These are phyloP conservation scores for Formica exsecta DNA, from an alignment of 1,140 invertebrate species.

Conservation along the genomic window DNA sequence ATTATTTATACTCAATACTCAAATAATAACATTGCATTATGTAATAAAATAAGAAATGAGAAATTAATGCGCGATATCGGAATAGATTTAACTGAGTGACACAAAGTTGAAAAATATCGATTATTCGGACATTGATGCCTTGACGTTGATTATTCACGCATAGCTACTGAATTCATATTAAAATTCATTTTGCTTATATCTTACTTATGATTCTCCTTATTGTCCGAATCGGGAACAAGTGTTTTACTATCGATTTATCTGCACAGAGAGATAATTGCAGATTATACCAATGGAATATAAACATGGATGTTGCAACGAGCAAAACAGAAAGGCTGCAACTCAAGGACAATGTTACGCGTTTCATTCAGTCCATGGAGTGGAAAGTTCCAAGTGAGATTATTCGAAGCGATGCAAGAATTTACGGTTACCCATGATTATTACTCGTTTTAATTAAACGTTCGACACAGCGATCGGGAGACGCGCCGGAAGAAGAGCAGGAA, in stretches of 20 bases:
- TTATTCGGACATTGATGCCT: neutral
- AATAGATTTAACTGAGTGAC: neutral
- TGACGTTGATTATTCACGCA: neutral
- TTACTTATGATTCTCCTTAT: constrained; percentile 22
- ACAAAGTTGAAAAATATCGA: neutral
- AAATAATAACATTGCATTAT: neutral
- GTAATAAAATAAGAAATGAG: neutral
- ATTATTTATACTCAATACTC: neutral
- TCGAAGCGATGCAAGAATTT: constrained; percentile 25
- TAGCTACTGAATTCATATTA: neutral
- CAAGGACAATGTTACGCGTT: constrained; percentile 51
- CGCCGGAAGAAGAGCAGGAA: neutral
- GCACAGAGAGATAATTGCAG: neutral
- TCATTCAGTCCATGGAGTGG: constrained; percentile 36
- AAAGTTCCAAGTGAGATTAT: constrained; percentile 33
- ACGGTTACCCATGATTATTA: neutral
- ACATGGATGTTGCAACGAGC: constrained; percentile 22
- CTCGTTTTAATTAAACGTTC: constrained; percentile 11
- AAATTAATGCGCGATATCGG: neutral
- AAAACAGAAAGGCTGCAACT: constrained; percentile 41
- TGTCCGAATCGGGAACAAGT: constrained; percentile 33
- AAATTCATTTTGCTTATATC: constrained; percentile 8
- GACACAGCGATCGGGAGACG: neutral
- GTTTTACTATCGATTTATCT: constrained; percentile 38
- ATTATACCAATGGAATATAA: constrained; percentile 36